These are phyloP conservation scores for Nemotelus nigrinus DNA, from an alignment of 2,888 invertebrate species.

Conservation along the genomic window DNA sequence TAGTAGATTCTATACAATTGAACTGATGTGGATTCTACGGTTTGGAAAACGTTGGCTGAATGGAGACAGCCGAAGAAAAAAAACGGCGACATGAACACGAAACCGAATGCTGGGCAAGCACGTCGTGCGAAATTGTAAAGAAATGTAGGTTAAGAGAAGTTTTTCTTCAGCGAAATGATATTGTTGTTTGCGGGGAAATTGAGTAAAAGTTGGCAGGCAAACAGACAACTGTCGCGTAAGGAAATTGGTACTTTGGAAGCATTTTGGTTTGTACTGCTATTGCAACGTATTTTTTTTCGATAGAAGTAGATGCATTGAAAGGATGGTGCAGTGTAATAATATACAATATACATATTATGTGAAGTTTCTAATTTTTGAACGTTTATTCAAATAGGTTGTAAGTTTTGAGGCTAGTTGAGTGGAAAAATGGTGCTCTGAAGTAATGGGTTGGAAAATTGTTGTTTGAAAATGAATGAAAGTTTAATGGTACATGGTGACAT, in stretches of 20 bases:
- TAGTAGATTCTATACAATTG: not conserved
- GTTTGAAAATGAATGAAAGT: not conserved
- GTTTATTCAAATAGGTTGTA: constrained; percentile 9
- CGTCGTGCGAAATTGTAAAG: constrained; percentile 22
- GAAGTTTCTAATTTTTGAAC: constrained; percentile 16
- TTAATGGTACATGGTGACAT: no score
- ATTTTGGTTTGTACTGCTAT: no score
- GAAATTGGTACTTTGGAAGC: no score
- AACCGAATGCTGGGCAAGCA: not conserved
- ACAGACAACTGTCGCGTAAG: no score
- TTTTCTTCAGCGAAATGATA: not conserved
- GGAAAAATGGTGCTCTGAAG: not conserved
- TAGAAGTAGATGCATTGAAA: not conserved
- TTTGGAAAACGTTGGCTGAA: no score
- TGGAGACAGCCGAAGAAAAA: not conserved
- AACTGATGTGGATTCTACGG: not conserved
- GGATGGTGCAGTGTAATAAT: constrained; percentile 16
- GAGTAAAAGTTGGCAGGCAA: constrained; percentile 16
- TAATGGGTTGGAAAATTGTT: not conserved
- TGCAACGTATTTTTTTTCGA: not conserved
- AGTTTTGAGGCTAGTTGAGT: not conserved
- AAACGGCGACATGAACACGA: not conserved
- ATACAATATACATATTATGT: not conserved
- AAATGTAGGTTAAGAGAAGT: constrained; percentile 23
- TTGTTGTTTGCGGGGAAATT: constrained; percentile 13